Percentiles rank a stretch among this genome's conserved stretches.
These are phyloP conservation scores for Perca schrenkii DNA, from an alignment of 2,113 vertebrate species.

Conservation along the genomic window DNA sequence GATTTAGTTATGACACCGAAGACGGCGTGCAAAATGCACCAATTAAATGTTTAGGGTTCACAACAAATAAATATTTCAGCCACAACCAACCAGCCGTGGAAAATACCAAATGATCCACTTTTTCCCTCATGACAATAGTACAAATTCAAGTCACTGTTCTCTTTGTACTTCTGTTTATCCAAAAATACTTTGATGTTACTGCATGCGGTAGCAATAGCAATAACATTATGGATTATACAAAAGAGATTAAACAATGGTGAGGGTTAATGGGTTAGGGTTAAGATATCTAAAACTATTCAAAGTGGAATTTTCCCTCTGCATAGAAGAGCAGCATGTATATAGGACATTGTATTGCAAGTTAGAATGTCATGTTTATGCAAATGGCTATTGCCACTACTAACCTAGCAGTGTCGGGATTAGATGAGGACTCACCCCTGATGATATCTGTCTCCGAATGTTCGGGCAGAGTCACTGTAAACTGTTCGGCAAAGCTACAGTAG, in stretches of 20 bases:
- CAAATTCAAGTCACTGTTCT: too few species aligned
- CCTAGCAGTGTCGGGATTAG: slow-evolving; percentile 7
- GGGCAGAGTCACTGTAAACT: slow-evolving; percentile 46
- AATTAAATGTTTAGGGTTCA: too few species aligned
- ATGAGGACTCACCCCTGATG: slow-evolving; percentile 47
- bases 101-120: too few species aligned
- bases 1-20: too few species aligned
- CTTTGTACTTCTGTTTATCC: background rate
- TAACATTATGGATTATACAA: too few species aligned
- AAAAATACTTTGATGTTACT: too few species aligned
- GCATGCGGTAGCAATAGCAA: too few species aligned
- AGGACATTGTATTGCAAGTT: background rate
- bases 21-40: too few species aligned
- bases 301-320: slow-evolving; percentile 5
- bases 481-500: slow-evolving; percentile 22
- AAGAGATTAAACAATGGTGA: slow-evolving; percentile 13
- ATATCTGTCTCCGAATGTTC: slow-evolving; percentile 31
- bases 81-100: too few species aligned
- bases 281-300: background rate
- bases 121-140: too few species aligned
- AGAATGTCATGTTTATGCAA: slow-evolving; percentile 10
- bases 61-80: too few species aligned
- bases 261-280: slow-evolving; percentile 8
- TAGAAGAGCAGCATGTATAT: background rate
- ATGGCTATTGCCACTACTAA: background rate